Percentiles rank a stretch among this genome's conserved stretches.
Evolutionary conservation across 2,888 invertebrate genomes (phyloP).

Genomic region (Thyatira batis): DNA sequence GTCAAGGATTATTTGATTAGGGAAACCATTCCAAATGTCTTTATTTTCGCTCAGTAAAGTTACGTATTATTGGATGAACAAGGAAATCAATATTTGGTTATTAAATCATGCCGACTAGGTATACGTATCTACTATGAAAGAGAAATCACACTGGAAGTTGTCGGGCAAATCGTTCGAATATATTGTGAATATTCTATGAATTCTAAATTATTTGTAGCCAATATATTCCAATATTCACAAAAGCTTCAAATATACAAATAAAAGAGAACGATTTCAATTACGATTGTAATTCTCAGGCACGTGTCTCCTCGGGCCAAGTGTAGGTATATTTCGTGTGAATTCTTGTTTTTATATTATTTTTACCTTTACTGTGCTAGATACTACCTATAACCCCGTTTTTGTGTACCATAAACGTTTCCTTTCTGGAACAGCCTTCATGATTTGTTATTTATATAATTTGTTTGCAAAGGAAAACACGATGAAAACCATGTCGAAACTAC

Average conservation of each 20-base stretch:
- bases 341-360: neutral
- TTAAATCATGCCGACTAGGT: neutral
- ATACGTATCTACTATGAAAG: neutral
- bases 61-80: neutral
- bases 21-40: neutral
- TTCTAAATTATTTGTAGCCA: no score
- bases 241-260: neutral
- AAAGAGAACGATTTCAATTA: neutral
- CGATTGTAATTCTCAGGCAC: neutral
- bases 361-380: neutral
- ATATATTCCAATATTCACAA: neutral
- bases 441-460: no score
- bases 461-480: no score
- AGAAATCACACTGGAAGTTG: neutral
- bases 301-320: neutral
- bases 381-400: neutral
- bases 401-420: neutral
- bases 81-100: neutral
- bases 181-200: no score
- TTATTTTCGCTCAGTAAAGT: neutral
- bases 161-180: neutral
- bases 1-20: neutral
- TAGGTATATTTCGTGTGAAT: neutral
- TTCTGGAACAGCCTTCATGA: neutral
- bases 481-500: neutral